phyloP scores from a whole-genome alignment of 2,113 vertebrate genomes.

The Laterallus jamaicensis region DNA sequence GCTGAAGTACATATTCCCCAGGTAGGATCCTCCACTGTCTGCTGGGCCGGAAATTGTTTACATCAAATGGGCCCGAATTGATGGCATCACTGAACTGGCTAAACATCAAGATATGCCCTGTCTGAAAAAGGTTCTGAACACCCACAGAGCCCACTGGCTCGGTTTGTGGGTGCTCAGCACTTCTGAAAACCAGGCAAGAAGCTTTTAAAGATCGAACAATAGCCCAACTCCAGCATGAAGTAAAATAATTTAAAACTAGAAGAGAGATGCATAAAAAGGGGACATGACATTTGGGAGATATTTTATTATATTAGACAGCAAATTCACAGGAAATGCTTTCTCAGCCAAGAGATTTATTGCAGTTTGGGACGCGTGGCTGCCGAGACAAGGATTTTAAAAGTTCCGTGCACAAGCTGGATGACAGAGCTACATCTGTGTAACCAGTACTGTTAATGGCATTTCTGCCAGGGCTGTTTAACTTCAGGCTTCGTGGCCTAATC shows the following conservation, averaged over 20 bases:
- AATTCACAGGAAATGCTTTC: slow-evolving; percentile 42
- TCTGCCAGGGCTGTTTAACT: not conserved
- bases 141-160: not conserved
- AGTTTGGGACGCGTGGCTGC: not conserved
- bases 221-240: not conserved
- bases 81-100: not conserved
- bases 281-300: slow-evolving; percentile 22
- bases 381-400: not conserved
- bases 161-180: not conserved
- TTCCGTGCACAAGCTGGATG: not conserved
- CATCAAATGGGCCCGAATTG: not conserved
- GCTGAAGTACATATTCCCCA: not conserved
- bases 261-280: slow-evolving; percentile 35
- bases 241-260: slow-evolving; percentile 9
- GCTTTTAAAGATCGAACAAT: slow-evolving; percentile 18
- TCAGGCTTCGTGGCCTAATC: not conserved
- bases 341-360: slow-evolving; percentile 16
- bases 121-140: not conserved
- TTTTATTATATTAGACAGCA: slow-evolving; percentile 55
- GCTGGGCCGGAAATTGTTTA: not conserved
- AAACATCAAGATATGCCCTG: not conserved
- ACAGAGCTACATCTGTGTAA: not conserved
- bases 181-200: slow-evolving; percentile 3
- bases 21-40: not conserved
- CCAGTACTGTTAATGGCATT: not conserved